Evolutionary conservation across 64 coral and sea anemone genomes (phyloP).

Genomic region (Actinia equina): DNA sequence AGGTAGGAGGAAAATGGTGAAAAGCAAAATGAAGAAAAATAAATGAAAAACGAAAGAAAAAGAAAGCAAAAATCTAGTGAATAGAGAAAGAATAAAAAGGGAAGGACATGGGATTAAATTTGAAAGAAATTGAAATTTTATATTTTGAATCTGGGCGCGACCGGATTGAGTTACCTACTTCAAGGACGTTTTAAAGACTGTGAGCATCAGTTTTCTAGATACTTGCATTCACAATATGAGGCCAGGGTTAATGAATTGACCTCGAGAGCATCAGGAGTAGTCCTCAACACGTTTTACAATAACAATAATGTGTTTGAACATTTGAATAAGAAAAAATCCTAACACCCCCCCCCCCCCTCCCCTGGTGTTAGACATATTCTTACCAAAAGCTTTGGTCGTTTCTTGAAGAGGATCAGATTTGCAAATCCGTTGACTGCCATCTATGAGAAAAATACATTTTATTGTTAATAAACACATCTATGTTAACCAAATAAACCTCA

Average conservation of each 20-base stretch:
- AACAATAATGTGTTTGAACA: neutral
- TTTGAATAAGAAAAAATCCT: neutral
- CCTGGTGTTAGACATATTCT: neutral
- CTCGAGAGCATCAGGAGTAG: neutral
- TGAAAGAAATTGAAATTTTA: no score
- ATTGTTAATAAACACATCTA: no score
- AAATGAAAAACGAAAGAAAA: no score
- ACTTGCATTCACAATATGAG: neutral
- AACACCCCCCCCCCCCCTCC: neutral
- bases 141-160: neutral
- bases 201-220: no score
- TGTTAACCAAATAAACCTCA: no score
- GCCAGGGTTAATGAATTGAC: neutral
- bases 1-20: no score
- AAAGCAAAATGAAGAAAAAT: no score
- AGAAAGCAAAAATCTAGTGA: no score
- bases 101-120: no score
- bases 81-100: no score
- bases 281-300: neutral
- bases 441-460: neutral
- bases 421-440: constrained; percentile 41
- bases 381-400: constrained; percentile 45
- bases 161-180: neutral
- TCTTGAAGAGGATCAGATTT: constrained; percentile 45
- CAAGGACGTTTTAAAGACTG: neutral